Conservation (phyloP, 2,113 vertebrate species). For the Anarrhichthys ocellatus region DNA sequence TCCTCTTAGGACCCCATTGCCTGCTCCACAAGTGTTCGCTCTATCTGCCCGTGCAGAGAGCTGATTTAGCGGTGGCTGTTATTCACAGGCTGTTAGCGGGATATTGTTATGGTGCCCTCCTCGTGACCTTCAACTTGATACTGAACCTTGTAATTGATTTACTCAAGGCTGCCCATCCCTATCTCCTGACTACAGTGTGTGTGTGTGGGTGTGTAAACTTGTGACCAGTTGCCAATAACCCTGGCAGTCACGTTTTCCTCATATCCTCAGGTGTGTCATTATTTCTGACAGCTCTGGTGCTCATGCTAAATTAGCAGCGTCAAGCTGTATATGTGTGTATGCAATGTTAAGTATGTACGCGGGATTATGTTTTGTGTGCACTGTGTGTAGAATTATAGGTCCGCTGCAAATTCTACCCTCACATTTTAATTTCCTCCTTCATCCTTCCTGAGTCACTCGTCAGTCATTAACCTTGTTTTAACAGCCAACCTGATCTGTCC, state of each 20-base stretch:
- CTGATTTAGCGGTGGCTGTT: constrained; percentile 58
- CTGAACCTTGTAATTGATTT: constrained; percentile 79
- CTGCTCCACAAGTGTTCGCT: constrained; percentile 44
- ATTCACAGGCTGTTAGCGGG: constrained; percentile 61
- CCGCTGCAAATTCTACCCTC: background rate
- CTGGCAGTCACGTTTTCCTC: constrained; percentile 27
- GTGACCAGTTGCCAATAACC: constrained; percentile 16
- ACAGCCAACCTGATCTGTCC: constrained; percentile 11
- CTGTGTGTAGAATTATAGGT: background rate
- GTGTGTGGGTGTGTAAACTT: constrained; percentile 12
- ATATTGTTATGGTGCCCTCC: constrained; percentile 63
- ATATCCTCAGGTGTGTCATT: constrained; percentile 25
- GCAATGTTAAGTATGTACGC: background rate
- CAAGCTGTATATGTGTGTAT: background rate
- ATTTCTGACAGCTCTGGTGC: constrained; percentile 30
- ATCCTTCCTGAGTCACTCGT: constrained; percentile 3
- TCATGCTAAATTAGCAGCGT: constrained; percentile 17
- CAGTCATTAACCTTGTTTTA: constrained; percentile 57
- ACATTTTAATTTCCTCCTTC: constrained; percentile 18
- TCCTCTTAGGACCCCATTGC: constrained; percentile 22
- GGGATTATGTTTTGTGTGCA: background rate
- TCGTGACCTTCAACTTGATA: constrained; percentile 70
- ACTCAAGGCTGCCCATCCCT: constrained; percentile 59
- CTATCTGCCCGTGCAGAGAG: constrained; percentile 53
- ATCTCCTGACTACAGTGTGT: constrained; percentile 51